Base-by-base conservation (phyloP, 2,797 vertebrate genomes). In the Lutjanus argentimaculatus region DNA sequence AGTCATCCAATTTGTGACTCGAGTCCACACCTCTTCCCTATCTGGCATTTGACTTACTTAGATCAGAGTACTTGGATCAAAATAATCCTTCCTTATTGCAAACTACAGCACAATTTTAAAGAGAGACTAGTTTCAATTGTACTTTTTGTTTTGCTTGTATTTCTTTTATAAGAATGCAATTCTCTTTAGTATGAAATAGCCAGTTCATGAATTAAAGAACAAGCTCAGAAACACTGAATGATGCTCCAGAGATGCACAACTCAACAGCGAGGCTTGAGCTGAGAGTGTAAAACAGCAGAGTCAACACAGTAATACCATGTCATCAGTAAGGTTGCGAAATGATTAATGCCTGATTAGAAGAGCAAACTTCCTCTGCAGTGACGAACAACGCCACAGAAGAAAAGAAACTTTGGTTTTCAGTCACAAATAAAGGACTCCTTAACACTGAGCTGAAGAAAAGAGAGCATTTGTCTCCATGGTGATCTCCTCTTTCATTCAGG, bases 121-220 rank as follows among this genome's bases (percentile, higher is more conserved):
- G 2, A 48, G 42, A 52, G 46, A 48, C 59, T 12, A 40, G 52
- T 43, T 45, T 17, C 19, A 43, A 49, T 46, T 40, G 1, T 5
- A 17, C 1, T 48, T 48, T 14, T 25, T 69, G 19, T 69, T 80
- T 46, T 64, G 30, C 42, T n/a, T 61, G 25, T n/a, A 36, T 43
- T 67, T 56, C 21, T 22, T 59, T 82, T 43, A 51, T 2, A 62
- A 61, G 1, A 74, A 52, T 63, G 3, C 7, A 52, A 17, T 62
- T 79, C 53, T 84, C 21, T 59, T 70, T 13, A 59, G 52, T 59
- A 49, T 73, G 48, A 72, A 87, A 73, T 6, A 65, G 58, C 51
- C 13, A 36, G 49, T 63, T 84, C 36, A 81, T 72, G 45, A 88
- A 81, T 80, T 73, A 74, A 83, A 79, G 16, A 89, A 70, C n/a